Conservation (phyloP, 2,113 vertebrate genomes). For the Tapirus terrestris region DNA sequence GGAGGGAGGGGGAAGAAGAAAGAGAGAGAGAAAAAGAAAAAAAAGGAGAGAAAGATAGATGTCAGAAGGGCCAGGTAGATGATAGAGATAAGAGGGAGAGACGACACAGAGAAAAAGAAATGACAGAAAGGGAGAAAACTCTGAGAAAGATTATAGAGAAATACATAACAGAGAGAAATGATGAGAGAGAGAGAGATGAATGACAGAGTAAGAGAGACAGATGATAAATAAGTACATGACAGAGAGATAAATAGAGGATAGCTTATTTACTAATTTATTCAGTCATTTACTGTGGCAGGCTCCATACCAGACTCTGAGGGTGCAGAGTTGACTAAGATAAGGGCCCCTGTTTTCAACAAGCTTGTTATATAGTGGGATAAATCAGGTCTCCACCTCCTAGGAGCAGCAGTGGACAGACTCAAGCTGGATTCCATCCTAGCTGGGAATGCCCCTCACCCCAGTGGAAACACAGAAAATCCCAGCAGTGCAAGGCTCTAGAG, state of each 20-base stretch:
- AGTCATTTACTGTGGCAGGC: neutral
- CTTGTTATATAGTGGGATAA: neutral
- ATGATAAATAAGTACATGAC: conserved; percentile 9
- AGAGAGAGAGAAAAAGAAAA: neutral
- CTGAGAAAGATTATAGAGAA: neutral
- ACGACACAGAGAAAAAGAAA: neutral
- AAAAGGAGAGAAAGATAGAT: neutral
- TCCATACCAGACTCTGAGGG: neutral
- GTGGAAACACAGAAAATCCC: neutral
- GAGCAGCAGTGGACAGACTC: neutral
- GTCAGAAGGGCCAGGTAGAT: neutral
- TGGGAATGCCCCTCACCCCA: neutral
- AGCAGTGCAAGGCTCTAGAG: neutral
- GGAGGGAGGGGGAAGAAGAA: too few relatives aligned
- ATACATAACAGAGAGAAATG: neutral
- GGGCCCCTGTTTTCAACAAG: neutral
- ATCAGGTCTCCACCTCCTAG: neutral
- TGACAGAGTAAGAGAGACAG: neutral
- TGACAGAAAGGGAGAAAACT: conserved; percentile 14
- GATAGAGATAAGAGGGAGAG: neutral
- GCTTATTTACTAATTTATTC: conserved; percentile 31
- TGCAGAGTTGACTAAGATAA: conserved; percentile 18
- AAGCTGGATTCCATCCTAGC: neutral
- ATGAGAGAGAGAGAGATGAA: neutral
- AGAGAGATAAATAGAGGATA: neutral